Evolutionary conservation across 2,113 vertebrate genomes (phyloP).

Genomic region (Lasiurus cinereus): DNA sequence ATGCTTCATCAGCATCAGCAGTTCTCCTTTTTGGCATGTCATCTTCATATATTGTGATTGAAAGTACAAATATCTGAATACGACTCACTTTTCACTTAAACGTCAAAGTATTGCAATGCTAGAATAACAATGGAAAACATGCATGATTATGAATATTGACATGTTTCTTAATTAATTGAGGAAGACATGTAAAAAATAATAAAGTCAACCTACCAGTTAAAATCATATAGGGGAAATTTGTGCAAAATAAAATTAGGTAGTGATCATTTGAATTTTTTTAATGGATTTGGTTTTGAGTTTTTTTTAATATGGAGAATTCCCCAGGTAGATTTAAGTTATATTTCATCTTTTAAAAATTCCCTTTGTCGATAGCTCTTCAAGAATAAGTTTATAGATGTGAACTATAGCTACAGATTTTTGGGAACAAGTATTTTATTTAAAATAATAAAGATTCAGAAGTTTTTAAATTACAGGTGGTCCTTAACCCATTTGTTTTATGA

Average conservation of each 20-base stretch:
- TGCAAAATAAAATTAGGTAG: slow-evolving; percentile 11
- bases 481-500: not conserved
- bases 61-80: slow-evolving; percentile 49
- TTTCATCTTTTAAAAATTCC: not conserved
- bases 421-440: slow-evolving; percentile 51
- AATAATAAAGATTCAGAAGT: slow-evolving; percentile 31
- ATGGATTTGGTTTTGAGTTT: slow-evolving; percentile 23
- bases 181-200: not conserved
- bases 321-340: slow-evolving; percentile 32
- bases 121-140: slow-evolving; percentile 5
- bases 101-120: not conserved
- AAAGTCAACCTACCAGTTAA: not conserved
- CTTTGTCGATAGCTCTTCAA: not conserved
- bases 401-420: slow-evolving; percentile 6
- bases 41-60: slow-evolving; percentile 51
- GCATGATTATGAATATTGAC: not conserved
- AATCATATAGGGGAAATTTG: not conserved
- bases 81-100: not conserved
- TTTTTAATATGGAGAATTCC: slow-evolving; percentile 32
- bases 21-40: not conserved
- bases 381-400: not conserved
- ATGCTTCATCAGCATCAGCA: not conserved
- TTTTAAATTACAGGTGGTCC: slow-evolving; percentile 15
- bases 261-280: slow-evolving; percentile 52
- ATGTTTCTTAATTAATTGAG: slow-evolving; percentile 27